A percentile compares a stretch with the other conserved stretches of the same genome.
Conservation (phyloP, 2,113 vertebrate species). For the Eira barbara region DNA sequence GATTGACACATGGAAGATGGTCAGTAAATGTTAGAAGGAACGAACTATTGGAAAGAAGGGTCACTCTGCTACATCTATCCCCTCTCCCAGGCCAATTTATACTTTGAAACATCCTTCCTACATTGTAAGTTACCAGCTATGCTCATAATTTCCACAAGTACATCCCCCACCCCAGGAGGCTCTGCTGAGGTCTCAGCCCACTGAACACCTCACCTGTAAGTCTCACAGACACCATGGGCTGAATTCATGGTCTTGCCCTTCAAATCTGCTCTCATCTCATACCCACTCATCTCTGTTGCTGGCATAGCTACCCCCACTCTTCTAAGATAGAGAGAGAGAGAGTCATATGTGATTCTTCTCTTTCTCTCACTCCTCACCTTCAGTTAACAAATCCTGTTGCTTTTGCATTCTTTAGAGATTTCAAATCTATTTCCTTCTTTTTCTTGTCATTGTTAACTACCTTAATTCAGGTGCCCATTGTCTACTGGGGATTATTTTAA, state of each 20-base stretch:
- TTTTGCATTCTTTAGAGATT: not conserved
- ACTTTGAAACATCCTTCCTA: not conserved
- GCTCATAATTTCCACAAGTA: not conserved
- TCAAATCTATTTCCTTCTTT: not conserved
- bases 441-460: not conserved
- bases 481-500: not conserved
- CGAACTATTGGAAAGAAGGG: not conserved
- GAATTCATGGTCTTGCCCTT: not conserved
- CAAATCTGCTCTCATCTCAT: not conserved
- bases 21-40: not conserved
- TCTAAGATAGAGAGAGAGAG: not conserved
- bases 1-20: not conserved
- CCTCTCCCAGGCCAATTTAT: not conserved
- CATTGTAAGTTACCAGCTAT: not conserved
- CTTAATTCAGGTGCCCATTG: not conserved
- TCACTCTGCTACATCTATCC: not conserved
- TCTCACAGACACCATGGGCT: not conserved
- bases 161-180: not conserved
- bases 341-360: not conserved
- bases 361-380: not conserved
- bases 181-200: not conserved
- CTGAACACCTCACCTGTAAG: not conserved
- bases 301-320: rapidly evolving
- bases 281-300: not conserved
- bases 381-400: not conserved